These are phyloP conservation scores for Muschampia plurimacula DNA, from an alignment of 2,888 invertebrate genomes.

Conservation along the genomic window DNA sequence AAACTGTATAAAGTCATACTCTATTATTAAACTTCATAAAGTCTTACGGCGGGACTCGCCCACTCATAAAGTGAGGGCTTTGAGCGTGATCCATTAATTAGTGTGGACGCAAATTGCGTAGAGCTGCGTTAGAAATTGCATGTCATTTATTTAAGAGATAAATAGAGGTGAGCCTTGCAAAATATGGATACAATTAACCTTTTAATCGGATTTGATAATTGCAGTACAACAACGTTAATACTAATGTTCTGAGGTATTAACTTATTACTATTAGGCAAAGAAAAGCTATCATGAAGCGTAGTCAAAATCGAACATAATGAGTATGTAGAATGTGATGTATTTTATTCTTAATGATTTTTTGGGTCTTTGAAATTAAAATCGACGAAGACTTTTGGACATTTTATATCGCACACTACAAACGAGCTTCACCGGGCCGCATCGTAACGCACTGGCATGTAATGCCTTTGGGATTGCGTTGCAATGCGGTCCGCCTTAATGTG, in stretches of 20 bases:
- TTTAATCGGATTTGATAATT: constrained; percentile 26
- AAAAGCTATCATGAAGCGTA: not conserved
- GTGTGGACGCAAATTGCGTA: constrained; percentile 36
- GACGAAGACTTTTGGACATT: too few relatives aligned
- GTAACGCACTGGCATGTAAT: too few relatives aligned
- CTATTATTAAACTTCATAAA: constrained; percentile 37
- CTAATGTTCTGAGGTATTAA: not conserved
- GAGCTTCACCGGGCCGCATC: too few relatives aligned
- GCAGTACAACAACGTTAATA: not conserved
- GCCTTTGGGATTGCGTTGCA: too few relatives aligned
- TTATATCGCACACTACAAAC: too few relatives aligned
- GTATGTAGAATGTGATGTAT: too few relatives aligned
- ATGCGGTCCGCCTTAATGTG: too few relatives aligned
- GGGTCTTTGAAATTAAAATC: too few relatives aligned
- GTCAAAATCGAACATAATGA: too few relatives aligned
- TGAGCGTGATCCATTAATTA: constrained; percentile 35
- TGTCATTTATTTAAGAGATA: constrained; percentile 30
- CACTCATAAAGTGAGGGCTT: constrained; percentile 30
- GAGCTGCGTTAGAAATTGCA: constrained; percentile 37
- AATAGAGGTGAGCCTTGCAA: constrained; percentile 24
- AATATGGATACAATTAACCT: constrained; percentile 26
- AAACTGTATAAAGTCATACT: constrained; percentile 28
- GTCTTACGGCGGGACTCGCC: constrained; percentile 23
- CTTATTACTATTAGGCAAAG: not conserved
- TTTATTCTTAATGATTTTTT: too few relatives aligned